These are phyloP conservation scores for Gallinago undulata DNA, from an alignment of 2,113 vertebrate genomes.

Conservation along the genomic window DNA sequence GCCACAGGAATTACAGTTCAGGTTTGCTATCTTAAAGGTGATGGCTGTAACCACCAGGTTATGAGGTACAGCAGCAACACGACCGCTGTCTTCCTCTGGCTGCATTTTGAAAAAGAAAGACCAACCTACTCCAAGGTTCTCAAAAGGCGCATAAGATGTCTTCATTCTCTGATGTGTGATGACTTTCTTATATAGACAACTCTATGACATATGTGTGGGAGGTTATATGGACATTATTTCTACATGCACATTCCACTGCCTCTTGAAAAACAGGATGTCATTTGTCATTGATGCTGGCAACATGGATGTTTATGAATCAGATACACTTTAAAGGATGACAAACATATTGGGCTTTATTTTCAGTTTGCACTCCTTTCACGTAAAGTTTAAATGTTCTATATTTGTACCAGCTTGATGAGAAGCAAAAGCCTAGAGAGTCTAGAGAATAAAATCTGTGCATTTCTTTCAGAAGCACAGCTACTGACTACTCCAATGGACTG, in stretches of 20 bases:
- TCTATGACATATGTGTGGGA: not conserved
- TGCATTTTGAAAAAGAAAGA: too few relatives aligned
- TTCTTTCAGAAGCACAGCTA: not conserved
- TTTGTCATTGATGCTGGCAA: not conserved
- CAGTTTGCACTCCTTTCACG: not conserved
- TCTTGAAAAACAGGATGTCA: not conserved
- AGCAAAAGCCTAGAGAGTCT: not conserved
- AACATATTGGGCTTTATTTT: not conserved
- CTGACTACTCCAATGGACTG: not conserved
- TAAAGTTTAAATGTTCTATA: not conserved
- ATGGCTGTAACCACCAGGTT: too few relatives aligned
- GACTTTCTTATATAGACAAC: not conserved
- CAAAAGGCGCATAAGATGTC: not conserved
- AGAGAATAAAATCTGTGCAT: not conserved
- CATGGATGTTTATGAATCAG: not conserved
- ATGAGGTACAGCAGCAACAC: too few relatives aligned
- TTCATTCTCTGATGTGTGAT: not conserved
- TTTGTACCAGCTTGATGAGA: not conserved
- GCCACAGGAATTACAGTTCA: too few relatives aligned
- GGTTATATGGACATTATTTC: not conserved
- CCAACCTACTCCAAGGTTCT: too few relatives aligned
- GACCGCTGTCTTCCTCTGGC: too few relatives aligned
- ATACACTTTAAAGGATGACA: not conserved
- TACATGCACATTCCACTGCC: not conserved
- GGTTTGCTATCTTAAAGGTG: too few relatives aligned